A percentile compares a stretch with the other conserved stretches of the same genome.
Evolutionary conservation across 1,140 invertebrate genomes (phyloP).

Genomic region (Cardiocondyla obscurior): DNA sequence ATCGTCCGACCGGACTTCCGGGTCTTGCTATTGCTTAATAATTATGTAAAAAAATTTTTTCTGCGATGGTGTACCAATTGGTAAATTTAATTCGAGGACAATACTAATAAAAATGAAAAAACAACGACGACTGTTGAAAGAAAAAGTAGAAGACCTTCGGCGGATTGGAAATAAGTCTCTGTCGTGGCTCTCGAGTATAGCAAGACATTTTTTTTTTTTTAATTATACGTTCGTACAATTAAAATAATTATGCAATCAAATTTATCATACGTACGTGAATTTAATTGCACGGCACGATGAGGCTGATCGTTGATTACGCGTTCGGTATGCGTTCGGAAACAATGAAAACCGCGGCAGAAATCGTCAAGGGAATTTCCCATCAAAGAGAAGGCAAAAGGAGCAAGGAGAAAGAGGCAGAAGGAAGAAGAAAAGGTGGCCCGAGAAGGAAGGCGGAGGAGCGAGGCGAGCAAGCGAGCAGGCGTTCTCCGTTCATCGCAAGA

Average conservation of each 20-base stretch:
- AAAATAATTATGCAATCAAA: conserved; percentile 24
- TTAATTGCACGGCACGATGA: conserved; percentile 61
- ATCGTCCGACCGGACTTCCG: neutral
- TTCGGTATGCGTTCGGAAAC: conserved; percentile 37
- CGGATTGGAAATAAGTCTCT: neutral
- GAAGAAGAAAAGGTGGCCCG: conserved; percentile 51
- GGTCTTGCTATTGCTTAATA: neutral
- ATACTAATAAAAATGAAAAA: neutral
- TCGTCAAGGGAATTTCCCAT: conserved; percentile 62
- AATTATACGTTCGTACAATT: neutral
- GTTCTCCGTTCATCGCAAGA: conserved; percentile 75
- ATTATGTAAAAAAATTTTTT: neutral
- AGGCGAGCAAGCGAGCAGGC: conserved; percentile 32
- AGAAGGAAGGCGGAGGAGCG: conserved; percentile 30
- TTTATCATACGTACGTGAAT: conserved; percentile 47
- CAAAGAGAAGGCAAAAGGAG: conserved; percentile 20
- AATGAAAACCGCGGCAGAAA: conserved; percentile 29
- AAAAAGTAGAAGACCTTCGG: neutral
- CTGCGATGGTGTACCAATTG: neutral
- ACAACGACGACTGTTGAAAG: neutral
- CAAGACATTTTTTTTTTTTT: neutral
- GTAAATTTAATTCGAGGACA: conserved; percentile 12
- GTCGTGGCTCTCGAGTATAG: neutral
- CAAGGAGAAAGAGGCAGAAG: conserved; percentile 24
- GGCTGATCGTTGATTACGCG: conserved; percentile 54